These are phyloP conservation scores for Argyresthia albistria DNA, from an alignment of 2,888 invertebrate genomes.

Conservation along the genomic window DNA sequence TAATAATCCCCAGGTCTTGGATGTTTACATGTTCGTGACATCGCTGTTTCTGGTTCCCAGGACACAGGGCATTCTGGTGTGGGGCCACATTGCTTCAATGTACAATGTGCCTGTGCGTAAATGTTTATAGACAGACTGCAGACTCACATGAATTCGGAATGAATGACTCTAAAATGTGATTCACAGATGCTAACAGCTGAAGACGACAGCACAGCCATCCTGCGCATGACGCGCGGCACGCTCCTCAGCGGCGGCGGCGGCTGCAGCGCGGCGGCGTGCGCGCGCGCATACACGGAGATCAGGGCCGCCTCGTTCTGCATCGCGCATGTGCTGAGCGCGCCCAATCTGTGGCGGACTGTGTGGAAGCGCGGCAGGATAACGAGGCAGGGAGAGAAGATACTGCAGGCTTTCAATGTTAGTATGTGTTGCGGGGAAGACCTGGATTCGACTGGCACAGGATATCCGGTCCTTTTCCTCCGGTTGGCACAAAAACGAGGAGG, in stretches of 20 bases:
- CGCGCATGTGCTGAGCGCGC: slow-evolving; percentile 34
- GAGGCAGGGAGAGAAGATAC: slow-evolving; percentile 24
- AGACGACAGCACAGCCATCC: slow-evolving; percentile 45
- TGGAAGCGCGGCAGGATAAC: slow-evolving; percentile 27
- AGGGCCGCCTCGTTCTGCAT: slow-evolving; percentile 50
- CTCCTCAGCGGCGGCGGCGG: slow-evolving; percentile 33
- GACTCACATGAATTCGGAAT: no score
- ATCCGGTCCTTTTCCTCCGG: no score
- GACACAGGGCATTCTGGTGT: no score
- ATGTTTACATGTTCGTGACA: no score
- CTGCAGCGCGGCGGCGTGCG: slow-evolving; percentile 26
- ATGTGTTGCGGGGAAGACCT: no score
- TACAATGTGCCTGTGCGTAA: background rate
- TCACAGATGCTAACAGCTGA: slow-evolving; percentile 51
- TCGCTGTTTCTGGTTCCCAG: no score
- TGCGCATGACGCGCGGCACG: slow-evolving; percentile 48
- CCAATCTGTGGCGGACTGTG: slow-evolving; percentile 36
- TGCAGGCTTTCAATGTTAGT: slow-evolving; percentile 30
- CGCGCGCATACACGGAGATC: slow-evolving; percentile 33
- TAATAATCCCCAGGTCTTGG: no score
- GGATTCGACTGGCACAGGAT: no score
- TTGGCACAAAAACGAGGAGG: no score
- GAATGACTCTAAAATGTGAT: no score
- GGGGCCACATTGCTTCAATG: background rate
- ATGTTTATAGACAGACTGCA: background rate